Evolutionary conservation across 2,888 invertebrate species (phyloP).

Genomic region (Lamellibrachia satsuma): DNA sequence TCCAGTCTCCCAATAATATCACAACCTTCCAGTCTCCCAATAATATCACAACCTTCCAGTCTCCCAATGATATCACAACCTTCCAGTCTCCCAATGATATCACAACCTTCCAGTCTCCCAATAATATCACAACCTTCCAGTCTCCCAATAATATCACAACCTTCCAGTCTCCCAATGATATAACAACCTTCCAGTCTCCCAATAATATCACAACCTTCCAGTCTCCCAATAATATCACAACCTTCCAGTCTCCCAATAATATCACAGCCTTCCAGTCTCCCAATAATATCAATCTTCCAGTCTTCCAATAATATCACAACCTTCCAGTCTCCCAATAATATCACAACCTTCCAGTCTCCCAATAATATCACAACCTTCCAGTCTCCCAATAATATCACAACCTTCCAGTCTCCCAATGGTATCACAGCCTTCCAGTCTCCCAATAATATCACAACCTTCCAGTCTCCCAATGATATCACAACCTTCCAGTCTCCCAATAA

Average conservation of each 20-base stretch:
- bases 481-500: background rate
- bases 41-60: background rate
- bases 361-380: background rate
- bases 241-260: background rate
- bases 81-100: background rate
- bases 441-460: background rate
- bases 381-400: background rate
- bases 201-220: background rate
- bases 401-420: background rate
- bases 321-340: background rate
- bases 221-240: background rate
- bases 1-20: background rate
- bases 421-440: background rate
- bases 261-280: background rate
- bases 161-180: background rate
- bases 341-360: background rate
- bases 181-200: background rate
- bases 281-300: no score
- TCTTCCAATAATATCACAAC: no score
- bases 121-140: background rate
- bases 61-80: background rate
- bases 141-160: background rate
- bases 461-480: background rate
- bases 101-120: background rate
- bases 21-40: background rate